Evolutionary conservation across 2,888 invertebrate species (phyloP).

Genomic region (Beris chalybata): DNA sequence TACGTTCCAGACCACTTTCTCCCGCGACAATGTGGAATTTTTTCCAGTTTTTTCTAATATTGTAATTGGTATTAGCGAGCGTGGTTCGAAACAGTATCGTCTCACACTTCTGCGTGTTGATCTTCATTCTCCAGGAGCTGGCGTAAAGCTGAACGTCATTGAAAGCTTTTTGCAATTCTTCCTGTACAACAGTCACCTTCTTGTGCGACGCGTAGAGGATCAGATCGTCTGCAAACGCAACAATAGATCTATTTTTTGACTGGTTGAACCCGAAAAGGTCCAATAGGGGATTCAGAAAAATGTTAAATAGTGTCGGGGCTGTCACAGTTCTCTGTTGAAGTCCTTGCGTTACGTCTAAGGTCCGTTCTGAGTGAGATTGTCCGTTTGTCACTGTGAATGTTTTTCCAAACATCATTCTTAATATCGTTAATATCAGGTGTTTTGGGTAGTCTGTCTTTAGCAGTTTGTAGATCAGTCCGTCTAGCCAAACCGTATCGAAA

Average conservation of each 20-base stretch:
- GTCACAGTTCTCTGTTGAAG: background rate
- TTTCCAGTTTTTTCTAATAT: too few species aligned
- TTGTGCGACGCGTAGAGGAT: background rate
- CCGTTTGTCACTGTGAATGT: background rate
- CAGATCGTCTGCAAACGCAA: background rate
- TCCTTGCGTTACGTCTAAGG: background rate
- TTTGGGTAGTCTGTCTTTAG: conserved; percentile 38
- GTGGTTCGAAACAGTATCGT: too few species aligned
- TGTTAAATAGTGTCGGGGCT: background rate
- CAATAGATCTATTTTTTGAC: too few species aligned
- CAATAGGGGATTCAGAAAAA: background rate
- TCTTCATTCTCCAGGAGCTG: too few species aligned
- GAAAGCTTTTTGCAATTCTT: too few species aligned
- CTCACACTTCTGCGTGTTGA: too few species aligned
- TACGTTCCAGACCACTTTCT: too few species aligned
- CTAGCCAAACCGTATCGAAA: conserved; percentile 38
- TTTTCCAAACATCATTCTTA: background rate
- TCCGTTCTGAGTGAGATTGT: too few species aligned
- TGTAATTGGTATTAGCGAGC: too few species aligned
- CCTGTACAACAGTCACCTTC: background rate
- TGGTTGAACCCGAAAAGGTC: background rate
- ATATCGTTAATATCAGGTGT: conserved; percentile 39
- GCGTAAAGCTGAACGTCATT: too few species aligned
- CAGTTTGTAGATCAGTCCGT: conserved; percentile 40
- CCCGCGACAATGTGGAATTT: too few species aligned